Evolutionary conservation across 2,797 vertebrate genomes (phyloP), one percentile per base, ranked within the genome.

Genomic region (Alosa sapidissima): DNA sequence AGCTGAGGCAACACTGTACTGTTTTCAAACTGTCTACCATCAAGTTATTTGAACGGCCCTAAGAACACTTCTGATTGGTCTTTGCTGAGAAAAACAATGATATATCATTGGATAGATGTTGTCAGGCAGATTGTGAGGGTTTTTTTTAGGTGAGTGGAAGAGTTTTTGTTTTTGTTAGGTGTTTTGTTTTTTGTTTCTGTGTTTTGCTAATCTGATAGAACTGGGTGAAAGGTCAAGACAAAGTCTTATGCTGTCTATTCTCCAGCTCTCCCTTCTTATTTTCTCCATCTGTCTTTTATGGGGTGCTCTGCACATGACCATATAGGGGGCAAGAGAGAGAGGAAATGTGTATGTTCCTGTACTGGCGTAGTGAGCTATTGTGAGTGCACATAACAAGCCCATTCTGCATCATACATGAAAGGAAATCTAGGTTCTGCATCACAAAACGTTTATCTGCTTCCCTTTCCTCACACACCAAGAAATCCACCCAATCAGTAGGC

Each of bases 171-270:
- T 65, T 82, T 65, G 82, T 87, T 58, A 14, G 65, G 9, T 24
- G 62, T 28, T 33, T 14, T 84, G 52, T 58, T 45, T 72, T 82
- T 89, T 90, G 84, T 83, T 65, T 52, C 87, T 81, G 85, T 91
- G 88, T 87, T 86, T 85, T 82, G 81, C 13, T 84, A 41, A 84
- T 68, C 91, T n/a, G n/a, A 68, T 60, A n/a, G 52, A 91, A 91
- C 60, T 88, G 49, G 87, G 89, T 89, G 86, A 93, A 88, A 91
- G 89, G 89, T 91, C 60, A 89, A 84, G 87, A 24, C 83, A 84
- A 84, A 85, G 75, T 13, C 85, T 55, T 85, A 65, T 84, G 83
- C 47, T 41, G 60, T 75, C 68, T 41, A 8, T 33, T 41, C 68
- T 36, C 68, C 33, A 16, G 33, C 65, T 2, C 41, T 47, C 72